These are phyloP conservation scores for Copsychus sechellarum DNA, from an alignment of 2,113 vertebrate genomes.

Conservation along the genomic window DNA sequence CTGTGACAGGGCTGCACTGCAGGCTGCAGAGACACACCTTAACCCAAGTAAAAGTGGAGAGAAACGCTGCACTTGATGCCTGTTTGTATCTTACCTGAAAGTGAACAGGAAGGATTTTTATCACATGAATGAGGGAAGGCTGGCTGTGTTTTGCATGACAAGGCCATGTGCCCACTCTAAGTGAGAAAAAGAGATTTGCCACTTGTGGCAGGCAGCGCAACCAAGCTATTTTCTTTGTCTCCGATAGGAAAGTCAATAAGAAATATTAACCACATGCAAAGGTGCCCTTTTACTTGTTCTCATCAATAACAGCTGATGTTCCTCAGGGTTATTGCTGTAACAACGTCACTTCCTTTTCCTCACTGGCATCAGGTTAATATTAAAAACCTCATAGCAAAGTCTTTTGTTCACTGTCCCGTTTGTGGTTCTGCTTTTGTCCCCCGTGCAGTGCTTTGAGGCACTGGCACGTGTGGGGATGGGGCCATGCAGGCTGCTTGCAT, in stretches of 20 bases:
- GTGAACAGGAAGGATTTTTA: neutral
- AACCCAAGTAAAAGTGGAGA: neutral
- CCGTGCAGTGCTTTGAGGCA: fast-evolving
- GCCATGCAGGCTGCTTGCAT: neutral
- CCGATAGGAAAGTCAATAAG: neutral
- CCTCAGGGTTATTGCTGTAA: neutral
- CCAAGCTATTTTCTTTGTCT: neutral
- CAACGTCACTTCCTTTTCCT: neutral
- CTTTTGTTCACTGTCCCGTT: neutral
- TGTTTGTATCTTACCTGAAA: neutral
- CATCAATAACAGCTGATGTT: neutral
- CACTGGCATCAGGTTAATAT: neutral
- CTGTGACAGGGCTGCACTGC: neutral
- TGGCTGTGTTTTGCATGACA: fast-evolving
- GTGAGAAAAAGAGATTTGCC: neutral
- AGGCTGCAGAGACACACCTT: neutral
- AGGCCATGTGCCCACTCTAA: fast-evolving
- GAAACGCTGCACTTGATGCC: fast-evolving
- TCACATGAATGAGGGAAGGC: neutral
- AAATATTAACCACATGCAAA: neutral
- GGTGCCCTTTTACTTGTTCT: neutral
- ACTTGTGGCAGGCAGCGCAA: neutral
- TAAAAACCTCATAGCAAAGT: neutral
- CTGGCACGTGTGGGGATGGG: fast-evolving
- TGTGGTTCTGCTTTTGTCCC: neutral